phyloP scores from a whole-genome alignment of 2,888 invertebrate species.

The Candidula unifasciata region DNA sequence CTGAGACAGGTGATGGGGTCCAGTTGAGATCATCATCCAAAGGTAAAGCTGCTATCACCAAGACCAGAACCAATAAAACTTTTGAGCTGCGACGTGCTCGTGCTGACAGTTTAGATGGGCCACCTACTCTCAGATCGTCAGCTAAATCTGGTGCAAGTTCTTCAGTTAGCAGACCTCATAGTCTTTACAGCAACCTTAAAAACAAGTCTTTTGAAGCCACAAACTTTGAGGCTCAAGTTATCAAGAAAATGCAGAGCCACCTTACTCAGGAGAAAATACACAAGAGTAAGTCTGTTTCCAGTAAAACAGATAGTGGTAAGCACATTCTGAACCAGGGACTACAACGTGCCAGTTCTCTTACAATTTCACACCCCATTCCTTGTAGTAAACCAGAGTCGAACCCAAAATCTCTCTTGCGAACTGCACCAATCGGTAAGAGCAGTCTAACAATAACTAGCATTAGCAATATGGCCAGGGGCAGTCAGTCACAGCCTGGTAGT shows the following conservation, averaged over 20 bases:
- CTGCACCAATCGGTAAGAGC: slow-evolving; percentile 41
- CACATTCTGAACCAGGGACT: slow-evolving; percentile 62
- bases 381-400: slow-evolving; percentile 47
- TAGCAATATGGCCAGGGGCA: slow-evolving; percentile 52
- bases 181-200: slow-evolving; percentile 50
- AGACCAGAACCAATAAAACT: slow-evolving; percentile 83
- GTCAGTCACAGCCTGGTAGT: slow-evolving; percentile 66
- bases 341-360: slow-evolving; percentile 44
- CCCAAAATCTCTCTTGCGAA: slow-evolving; percentile 54
- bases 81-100: slow-evolving; percentile 83
- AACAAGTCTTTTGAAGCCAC: slow-evolving; percentile 61
- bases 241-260: slow-evolving; percentile 66
- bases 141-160: slow-evolving; percentile 49
- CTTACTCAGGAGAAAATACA: slow-evolving; percentile 42
- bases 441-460: slow-evolving; percentile 67
- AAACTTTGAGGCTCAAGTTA: slow-evolving; percentile 71
- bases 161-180: slow-evolving; percentile 52
- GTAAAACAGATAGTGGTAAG: slow-evolving; percentile 62
- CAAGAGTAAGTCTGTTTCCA: slow-evolving; percentile 53
- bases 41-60: slow-evolving; percentile 70
- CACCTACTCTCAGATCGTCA: slow-evolving; percentile 33
- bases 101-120: slow-evolving; percentile 64
- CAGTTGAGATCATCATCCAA: slow-evolving; percentile 66
- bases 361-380: slow-evolving; percentile 35
- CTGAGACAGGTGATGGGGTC: slow-evolving; percentile 61